Base-by-base conservation (phyloP, 1,140 invertebrate genomes). In the Trachymyrmex septentrionalis region DNA sequence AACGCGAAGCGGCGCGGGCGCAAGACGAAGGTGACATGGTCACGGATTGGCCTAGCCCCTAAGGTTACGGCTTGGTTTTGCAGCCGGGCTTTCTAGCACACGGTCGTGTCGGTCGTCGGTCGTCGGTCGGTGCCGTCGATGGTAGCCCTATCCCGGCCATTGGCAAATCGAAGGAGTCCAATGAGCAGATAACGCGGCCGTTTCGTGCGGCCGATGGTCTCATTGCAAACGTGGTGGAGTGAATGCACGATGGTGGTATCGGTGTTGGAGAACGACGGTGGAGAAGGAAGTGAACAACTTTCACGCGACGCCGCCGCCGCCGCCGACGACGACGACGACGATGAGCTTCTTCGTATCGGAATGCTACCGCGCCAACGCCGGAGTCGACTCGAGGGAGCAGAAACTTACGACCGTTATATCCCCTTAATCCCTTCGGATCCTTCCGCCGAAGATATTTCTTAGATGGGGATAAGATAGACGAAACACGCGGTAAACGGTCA, bases 321-420 rank as follows among this genome's bases (percentile, higher is more conserved):
- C 50, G 21, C 16, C 64, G 27, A 66, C 63, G 21, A 3, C 34
- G 73, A 61, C 21, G 57, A 78, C 2, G 27, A 78, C 55, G 72
- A 66, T 27, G 77, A 86, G 85, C 85, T 72, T 82, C 66, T 82
- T 72, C 85, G 48, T 86, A 86, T 81, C 55, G 85, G 77, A 86
- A 82, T 86, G 85, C 63, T 82, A 61, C 53, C 21, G 38, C 67
- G 53, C 53, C 59, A 71, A 27, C 30, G 38, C 67, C 75, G 53
- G 34, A 67, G 24, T 21, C 50, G 59, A 48, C n/a, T n/a, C 27
- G 44, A 80, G 75, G 77, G 63, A 30, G 38, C 34, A 34, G n/a
- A 21, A 86, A 82, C 66, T 86, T 81, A 81, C 21, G 78, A 19
- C 24, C 50, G 55, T 63, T 24, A 21, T 59, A 24, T 14, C 55